Conservation (phyloP, 2,113 vertebrate genomes). For the Aythya baeri region DNA sequence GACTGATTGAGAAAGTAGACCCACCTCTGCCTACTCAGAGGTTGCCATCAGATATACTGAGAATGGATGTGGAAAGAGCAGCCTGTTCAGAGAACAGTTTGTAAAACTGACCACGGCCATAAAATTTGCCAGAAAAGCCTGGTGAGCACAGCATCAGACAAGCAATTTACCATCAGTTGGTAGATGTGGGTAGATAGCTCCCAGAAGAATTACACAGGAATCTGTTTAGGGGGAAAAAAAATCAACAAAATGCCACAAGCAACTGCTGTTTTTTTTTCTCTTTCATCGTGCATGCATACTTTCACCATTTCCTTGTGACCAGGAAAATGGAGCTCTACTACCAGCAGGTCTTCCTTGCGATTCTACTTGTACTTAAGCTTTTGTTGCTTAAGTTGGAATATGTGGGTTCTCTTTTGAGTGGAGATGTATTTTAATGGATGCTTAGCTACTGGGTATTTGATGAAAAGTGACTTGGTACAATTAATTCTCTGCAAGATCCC, state of each 20-base stretch:
- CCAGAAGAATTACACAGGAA: not conserved
- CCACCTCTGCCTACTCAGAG: not conserved
- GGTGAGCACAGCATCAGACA: not conserved
- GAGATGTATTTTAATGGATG: not conserved
- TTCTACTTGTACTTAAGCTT: not conserved
- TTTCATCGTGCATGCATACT: not conserved
- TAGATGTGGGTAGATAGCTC: not conserved
- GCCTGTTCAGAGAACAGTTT: not conserved
- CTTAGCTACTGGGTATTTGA: not conserved
- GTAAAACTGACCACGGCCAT: not conserved
- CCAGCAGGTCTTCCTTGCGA: fast-evolving
- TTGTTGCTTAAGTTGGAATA: not conserved
- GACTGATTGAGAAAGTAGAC: not conserved
- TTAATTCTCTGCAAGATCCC: not conserved
- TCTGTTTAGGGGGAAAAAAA: not conserved
- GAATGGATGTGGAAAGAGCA: not conserved
- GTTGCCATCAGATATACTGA: not conserved
- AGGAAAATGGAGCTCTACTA: not conserved
- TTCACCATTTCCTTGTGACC: not conserved
- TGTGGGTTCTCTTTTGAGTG: not conserved
- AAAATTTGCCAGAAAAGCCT: not conserved
- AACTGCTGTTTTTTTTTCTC: not conserved
- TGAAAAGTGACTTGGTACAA: not conserved
- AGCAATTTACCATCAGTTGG: not conserved
- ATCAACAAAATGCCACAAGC: not conserved